These are phyloP conservation scores for Drosophila trichaetosa DNA, from an alignment of 2,888 invertebrate species.

Conservation along the genomic window DNA sequence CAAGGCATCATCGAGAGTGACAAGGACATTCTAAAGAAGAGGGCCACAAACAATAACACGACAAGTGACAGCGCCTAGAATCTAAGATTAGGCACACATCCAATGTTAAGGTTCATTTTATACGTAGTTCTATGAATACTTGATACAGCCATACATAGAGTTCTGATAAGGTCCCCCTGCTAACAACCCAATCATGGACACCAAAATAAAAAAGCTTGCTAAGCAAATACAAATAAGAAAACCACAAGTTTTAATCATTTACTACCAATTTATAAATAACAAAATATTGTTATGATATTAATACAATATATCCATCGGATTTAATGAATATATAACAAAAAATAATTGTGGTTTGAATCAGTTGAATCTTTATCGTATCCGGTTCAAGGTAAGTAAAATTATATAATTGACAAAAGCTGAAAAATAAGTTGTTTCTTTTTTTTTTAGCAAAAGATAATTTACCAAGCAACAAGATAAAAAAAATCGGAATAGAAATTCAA, in stretches of 20 bases:
- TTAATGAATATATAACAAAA: background rate
- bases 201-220: conserved; percentile 66
- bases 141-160: conserved; percentile 33
- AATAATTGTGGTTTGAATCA: background rate
- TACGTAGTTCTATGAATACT: conserved; percentile 40
- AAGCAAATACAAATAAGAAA: conserved; percentile 40
- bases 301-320: conserved; percentile 7
- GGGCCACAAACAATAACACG: conserved; percentile 9
- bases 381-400: conserved; percentile 10
- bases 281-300: background rate
- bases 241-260: background rate
- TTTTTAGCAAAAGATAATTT: background rate
- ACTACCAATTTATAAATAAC: background rate
- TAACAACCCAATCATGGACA: conserved; percentile 19
- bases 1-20: conserved; percentile 87
- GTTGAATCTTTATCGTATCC: background rate
- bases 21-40: conserved; percentile 85
- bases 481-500: background rate
- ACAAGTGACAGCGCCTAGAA: conserved; percentile 35
- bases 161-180: conserved; percentile 12
- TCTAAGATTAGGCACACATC: conserved; percentile 11
- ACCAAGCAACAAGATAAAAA: background rate
- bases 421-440: conserved; percentile 3
- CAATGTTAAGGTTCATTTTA: conserved; percentile 52
- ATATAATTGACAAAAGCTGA: background rate